Base-by-base conservation (phyloP, 1,140 invertebrate genomes). In the Saxidomus purpurata region DNA sequence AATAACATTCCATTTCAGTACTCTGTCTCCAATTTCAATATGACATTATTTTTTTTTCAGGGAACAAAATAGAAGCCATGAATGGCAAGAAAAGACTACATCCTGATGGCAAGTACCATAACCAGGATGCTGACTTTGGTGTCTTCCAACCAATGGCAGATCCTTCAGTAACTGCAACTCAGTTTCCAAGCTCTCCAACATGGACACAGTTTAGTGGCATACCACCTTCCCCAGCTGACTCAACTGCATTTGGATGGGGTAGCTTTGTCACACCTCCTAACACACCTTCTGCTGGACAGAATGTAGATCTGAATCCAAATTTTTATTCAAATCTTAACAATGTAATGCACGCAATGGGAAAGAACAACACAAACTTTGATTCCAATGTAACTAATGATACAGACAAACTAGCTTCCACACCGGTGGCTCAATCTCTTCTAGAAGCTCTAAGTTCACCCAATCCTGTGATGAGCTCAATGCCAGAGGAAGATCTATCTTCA, bases 191-290 rank as follows among this genome's bases (percentile, higher is more conserved):
- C 1, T 87, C 77, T 43, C 28, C 76, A 22, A 31, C 63, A 28
- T 89, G 87, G 87, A 89, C 87, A 17, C 87, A 82, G n/a, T 89
- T 89, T 34, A 89, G 87, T 36, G 87, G 87, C 52, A 76, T 89
- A n/a, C 69, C 80, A 52, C 79, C 79, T n/a, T 67, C 63, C 0
- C 87, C 79, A 31, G 52, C 22, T 25, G 69, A 71, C 34, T 0
- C 43, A 31, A 40, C 59, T 67, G 19, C 67, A 22, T 89, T 74
- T 38, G 55, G 52, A 31, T 89, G 87, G 87, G 79, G 83, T 36
- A 76, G 63, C 17, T 82, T 89, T 83, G 87, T 83, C 0, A 89
- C 87, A 3, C 87, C 87, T 25, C 87, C 87, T 19, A 83, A 40
- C 34, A 36, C 79, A 59, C 87, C 87, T 13, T 52, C 61, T 19